Evolutionary conservation across 2,888 invertebrate genomes (phyloP).

Genomic region (Dynastes grantii): DNA sequence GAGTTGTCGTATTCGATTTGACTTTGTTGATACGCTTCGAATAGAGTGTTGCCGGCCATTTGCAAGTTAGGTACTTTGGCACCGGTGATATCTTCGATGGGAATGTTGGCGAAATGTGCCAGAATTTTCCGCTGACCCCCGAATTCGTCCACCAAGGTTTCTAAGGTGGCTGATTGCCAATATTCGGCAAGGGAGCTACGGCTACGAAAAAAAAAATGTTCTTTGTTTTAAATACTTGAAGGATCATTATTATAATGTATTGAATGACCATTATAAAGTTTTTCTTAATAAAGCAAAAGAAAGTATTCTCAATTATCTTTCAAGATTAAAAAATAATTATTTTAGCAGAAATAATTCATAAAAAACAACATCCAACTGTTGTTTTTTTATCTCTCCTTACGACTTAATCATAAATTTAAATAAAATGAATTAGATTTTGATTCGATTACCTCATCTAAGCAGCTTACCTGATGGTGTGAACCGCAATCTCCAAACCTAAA

Average conservation of each 20-base stretch:
- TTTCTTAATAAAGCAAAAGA: too few species aligned
- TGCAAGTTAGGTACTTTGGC: constrained; percentile 75
- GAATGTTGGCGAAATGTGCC: constrained; percentile 66
- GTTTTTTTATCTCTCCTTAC: too few species aligned
- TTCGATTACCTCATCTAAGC: background rate
- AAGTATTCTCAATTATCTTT: too few species aligned
- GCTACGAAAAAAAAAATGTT: constrained; percentile 9
- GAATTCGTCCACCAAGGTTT: constrained; percentile 65
- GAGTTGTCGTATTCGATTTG: constrained; percentile 77
- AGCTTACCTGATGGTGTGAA: constrained; percentile 78
- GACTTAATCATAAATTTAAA: too few species aligned
- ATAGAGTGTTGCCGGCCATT: constrained; percentile 74
- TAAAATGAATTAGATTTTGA: background rate
- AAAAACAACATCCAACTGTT: too few species aligned
- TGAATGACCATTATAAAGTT: too few species aligned
- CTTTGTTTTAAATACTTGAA: too few species aligned
- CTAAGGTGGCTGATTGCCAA: constrained; percentile 64
- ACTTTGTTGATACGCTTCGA: constrained; percentile 72
- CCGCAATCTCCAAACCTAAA: constrained; percentile 77
- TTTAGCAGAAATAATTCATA: too few species aligned
- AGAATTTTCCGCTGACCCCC: constrained; percentile 65
- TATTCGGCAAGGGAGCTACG: constrained; percentile 59
- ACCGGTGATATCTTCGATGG: constrained; percentile 63
- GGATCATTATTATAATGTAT: too few species aligned
- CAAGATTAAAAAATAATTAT: too few species aligned